phyloP scores from a whole-genome alignment of 2,113 vertebrate species.

The Haemorhous mexicanus region DNA sequence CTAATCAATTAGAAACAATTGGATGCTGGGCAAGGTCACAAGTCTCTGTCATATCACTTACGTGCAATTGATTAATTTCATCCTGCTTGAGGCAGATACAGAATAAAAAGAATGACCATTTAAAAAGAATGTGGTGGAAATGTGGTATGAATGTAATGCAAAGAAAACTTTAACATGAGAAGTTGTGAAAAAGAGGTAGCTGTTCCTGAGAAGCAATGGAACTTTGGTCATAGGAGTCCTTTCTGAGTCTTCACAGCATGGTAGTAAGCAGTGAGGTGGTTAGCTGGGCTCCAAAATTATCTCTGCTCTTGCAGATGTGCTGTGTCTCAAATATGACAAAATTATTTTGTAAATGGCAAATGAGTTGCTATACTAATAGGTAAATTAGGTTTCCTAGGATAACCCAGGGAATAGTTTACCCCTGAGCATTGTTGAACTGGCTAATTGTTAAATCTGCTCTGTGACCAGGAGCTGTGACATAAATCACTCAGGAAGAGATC shows the following conservation, averaged over 20 bases:
- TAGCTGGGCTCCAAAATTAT: background rate
- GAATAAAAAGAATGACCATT: conserved; percentile 37
- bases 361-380: background rate
- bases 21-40: conserved; percentile 60
- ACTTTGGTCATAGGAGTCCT: background rate
- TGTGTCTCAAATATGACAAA: background rate
- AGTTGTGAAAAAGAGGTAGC: conserved; percentile 48
- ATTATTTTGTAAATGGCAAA: background rate
- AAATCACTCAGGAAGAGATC: background rate
- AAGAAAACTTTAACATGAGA: conserved; percentile 52
- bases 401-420: background rate
- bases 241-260: background rate
- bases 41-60: conserved; percentile 44
- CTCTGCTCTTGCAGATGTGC: background rate
- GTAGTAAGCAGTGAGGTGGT: background rate
- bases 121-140: conserved; percentile 48
- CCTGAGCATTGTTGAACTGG: background rate
- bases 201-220: background rate
- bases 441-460: background rate
- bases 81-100: conserved; percentile 54
- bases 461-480: background rate
- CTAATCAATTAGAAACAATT: conserved; percentile 66
- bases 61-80: conserved; percentile 60
- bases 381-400: background rate
- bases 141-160: conserved; percentile 35